Evolutionary conservation across 2,797 vertebrate genomes (phyloP).

Genomic region (Pteropus rufus): DNA sequence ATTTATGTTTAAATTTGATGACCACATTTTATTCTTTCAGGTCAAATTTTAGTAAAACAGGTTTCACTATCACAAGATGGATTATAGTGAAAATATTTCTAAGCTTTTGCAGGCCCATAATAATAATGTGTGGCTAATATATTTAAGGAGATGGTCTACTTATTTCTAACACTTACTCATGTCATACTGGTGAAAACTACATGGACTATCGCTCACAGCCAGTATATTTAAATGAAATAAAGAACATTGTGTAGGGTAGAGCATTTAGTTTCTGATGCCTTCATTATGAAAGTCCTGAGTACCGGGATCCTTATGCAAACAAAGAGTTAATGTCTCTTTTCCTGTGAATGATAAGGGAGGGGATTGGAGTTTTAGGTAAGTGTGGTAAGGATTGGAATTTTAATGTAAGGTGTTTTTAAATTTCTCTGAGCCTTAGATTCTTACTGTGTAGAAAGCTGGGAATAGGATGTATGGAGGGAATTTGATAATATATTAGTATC

Average conservation of each 20-base stretch:
- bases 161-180: neutral
- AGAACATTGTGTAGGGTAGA: neutral
- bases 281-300: slow-evolving; percentile 11
- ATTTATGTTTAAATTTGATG: neutral
- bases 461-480: neutral
- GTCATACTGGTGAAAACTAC: neutral
- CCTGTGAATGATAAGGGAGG: neutral
- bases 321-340: neutral
- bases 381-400: neutral
- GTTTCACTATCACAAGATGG: neutral
- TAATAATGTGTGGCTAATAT: neutral
- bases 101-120: neutral
- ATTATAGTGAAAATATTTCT: slow-evolving; percentile 2
- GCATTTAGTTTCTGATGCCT: neutral
- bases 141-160: neutral
- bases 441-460: neutral
- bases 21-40: neutral
- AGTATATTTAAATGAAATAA: neutral
- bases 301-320: neutral
- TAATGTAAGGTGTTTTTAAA: neutral
- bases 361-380: neutral
- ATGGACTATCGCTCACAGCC: neutral
- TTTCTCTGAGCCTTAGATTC: neutral
- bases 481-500: neutral
- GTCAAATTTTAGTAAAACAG: neutral